phyloP scores from a whole-genome alignment of 1,140 invertebrate genomes.

The Pseudomyrmex pallidus region DNA sequence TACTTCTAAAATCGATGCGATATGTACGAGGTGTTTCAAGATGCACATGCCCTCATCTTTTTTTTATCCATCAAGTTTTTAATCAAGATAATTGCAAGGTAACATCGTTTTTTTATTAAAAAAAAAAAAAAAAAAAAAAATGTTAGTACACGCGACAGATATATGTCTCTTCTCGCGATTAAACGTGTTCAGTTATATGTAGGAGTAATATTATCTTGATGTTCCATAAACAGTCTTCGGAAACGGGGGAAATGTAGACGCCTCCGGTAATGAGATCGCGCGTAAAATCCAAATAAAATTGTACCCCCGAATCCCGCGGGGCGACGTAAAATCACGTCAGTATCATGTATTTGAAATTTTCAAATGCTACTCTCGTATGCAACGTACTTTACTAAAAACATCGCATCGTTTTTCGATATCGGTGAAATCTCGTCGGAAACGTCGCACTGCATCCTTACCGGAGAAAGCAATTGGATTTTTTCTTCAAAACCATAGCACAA shows the following conservation, averaged over 20 bases:
- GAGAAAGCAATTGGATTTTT: conserved; percentile 22
- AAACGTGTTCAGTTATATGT: conserved; percentile 25
- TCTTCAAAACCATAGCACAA: neutral
- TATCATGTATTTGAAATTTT: conserved; percentile 47
- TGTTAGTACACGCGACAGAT: neutral
- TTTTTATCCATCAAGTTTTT: neutral
- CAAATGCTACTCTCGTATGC: neutral
- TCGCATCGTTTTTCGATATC: conserved; percentile 53
- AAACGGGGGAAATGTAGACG: conserved; percentile 39
- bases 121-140: neutral
- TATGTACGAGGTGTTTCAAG: neutral
- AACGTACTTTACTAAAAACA: conserved; percentile 44
- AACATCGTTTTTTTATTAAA: conserved; percentile 7
- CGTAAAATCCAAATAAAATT: conserved; percentile 53
- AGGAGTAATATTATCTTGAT: conserved; percentile 37
- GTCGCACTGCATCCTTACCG: conserved; percentile 4
- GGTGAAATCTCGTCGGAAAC: conserved; percentile 39
- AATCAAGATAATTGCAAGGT: neutral
- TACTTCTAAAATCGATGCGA: neutral
- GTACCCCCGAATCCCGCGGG: neutral
- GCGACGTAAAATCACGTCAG: conserved; percentile 32
- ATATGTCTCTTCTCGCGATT: conserved; percentile 20
- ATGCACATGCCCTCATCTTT: neutral
- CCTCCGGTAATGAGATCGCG: conserved; percentile 49
- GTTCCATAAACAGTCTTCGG: conserved; percentile 49